phyloP scores from a whole-genome alignment of 2,888 invertebrate genomes.

The Neuroscelio doddi region DNA sequence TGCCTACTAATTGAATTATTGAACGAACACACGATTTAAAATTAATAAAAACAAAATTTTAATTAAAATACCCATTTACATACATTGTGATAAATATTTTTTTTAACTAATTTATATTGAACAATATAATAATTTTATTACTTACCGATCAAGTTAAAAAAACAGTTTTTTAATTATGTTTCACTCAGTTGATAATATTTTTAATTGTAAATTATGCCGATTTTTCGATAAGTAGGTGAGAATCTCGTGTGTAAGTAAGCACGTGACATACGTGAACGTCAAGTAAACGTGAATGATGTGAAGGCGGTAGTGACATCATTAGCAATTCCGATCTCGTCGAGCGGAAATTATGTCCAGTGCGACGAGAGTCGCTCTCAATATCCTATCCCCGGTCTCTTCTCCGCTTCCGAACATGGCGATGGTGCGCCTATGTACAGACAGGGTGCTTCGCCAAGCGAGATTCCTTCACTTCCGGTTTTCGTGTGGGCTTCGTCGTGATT shows the following conservation, averaged over 20 bases:
- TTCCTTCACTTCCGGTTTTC: constrained; percentile 70
- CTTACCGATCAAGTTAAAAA: too few relatives aligned
- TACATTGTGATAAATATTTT: too few relatives aligned
- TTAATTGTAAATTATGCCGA: too few relatives aligned
- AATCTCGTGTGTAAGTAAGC: constrained; percentile 28
- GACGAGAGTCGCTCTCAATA: constrained; percentile 71
- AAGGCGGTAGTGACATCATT: constrained; percentile 71
- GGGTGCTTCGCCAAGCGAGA: constrained; percentile 57
- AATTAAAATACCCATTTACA: too few relatives aligned
- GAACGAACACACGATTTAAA: too few relatives aligned
- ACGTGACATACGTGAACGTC: constrained; percentile 39
- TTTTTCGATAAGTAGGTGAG: too few relatives aligned
- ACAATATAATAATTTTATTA: too few relatives aligned
- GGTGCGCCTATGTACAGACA: constrained; percentile 42
- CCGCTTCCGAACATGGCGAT: constrained; percentile 44
- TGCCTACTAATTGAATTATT: too few relatives aligned
- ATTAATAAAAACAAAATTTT: too few relatives aligned
- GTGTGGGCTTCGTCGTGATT: constrained; percentile 61
- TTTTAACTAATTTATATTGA: too few relatives aligned
- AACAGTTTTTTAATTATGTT: too few relatives aligned
- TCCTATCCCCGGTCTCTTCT: constrained; percentile 58
- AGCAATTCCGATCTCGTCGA: constrained; percentile 73
- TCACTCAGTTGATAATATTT: too few relatives aligned
- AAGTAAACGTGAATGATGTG: constrained; percentile 66
- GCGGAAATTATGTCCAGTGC: constrained; percentile 72